Evolutionary conservation across 2,888 invertebrate species (phyloP).

Genomic region (Drosophila formosana): DNA sequence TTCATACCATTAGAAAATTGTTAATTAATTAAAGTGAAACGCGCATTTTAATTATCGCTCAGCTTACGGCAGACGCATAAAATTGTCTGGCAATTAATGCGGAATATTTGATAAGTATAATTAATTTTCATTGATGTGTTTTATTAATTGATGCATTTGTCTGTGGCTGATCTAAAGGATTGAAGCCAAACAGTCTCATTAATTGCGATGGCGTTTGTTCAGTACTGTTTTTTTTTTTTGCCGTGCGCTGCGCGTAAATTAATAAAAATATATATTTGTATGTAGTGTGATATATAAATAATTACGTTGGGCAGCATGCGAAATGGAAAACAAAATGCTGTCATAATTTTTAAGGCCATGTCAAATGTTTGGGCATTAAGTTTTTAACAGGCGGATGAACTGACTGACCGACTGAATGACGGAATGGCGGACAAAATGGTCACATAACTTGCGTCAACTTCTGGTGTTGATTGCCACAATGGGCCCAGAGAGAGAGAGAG

Average conservation of each 20-base stretch:
- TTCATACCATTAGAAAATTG: not conserved
- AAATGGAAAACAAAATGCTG: conserved; percentile 55
- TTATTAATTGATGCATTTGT: conserved; percentile 42
- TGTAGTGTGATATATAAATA: conserved; percentile 23
- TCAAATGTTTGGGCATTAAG: conserved; percentile 57
- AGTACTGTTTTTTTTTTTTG: not conserved
- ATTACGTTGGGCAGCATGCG: conserved; percentile 39
- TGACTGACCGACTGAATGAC: conserved; percentile 18
- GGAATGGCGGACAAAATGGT: conserved; percentile 20
- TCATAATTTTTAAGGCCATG: conserved; percentile 62
- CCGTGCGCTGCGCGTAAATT: conserved; percentile 17
- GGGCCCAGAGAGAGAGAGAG: conserved; percentile 38
- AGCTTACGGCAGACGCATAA: not conserved
- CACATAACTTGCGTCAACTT: conserved; percentile 74
- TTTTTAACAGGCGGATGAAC: conserved; percentile 37
- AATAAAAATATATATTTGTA: conserved; percentile 19
- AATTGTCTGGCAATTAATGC: conserved; percentile 17
- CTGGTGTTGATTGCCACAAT: conserved; percentile 76
- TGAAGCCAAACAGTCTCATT: conserved; percentile 21
- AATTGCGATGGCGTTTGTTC: conserved; percentile 15
- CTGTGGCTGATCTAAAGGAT: conserved; percentile 23
- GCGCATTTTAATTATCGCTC: not conserved
- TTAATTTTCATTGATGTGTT: conserved; percentile 27
- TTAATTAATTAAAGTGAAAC: not conserved
- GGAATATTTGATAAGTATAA: conserved; percentile 23